Evolutionary conservation across 2,888 invertebrate species (phyloP).

Genomic region (Melikaiella ostensackeni): DNA sequence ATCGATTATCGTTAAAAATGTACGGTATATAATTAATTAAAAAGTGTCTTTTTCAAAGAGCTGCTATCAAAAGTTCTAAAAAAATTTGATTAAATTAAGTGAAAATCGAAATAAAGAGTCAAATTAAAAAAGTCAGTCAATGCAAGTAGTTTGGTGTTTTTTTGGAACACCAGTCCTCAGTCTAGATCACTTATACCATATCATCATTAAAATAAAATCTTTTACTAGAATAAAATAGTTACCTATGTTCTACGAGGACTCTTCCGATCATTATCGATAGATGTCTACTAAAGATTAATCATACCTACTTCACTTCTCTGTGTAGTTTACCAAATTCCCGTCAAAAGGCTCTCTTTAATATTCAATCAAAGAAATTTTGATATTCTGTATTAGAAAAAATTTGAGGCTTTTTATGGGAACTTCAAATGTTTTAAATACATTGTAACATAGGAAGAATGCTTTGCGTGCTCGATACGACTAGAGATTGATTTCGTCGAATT

Average conservation of each 20-base stretch:
- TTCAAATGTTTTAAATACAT: constrained; percentile 61
- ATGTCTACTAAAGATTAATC: constrained; percentile 53
- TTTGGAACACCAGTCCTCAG: constrained; percentile 14
- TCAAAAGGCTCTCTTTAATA: constrained; percentile 30
- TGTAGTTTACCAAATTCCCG: constrained; percentile 46
- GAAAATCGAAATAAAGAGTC: constrained; percentile 34
- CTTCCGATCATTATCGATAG: constrained; percentile 55
- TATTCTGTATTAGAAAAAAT: neutral
- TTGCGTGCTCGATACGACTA: constrained; percentile 56
- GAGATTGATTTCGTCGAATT: constrained; percentile 58
- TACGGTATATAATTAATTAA: constrained; percentile 3
- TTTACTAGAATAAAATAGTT: constrained; percentile 39
- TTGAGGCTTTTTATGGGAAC: constrained; percentile 26
- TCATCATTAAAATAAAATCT: constrained; percentile 48
- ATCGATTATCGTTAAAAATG: constrained; percentile 31
- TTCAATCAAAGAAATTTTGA: neutral
- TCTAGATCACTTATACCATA: constrained; percentile 49
- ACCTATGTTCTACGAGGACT: constrained; percentile 52
- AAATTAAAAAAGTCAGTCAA: constrained; percentile 32
- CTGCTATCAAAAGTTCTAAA: constrained; percentile 49
- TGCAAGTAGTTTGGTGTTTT: constrained; percentile 43
- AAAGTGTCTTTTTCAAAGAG: constrained; percentile 54
- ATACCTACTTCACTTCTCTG: constrained; percentile 45
- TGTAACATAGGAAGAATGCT: constrained; percentile 68
- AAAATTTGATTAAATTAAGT: constrained; percentile 42